Percentiles rank a stretch among this genome's conserved stretches.
Conservation (phyloP, 2,113 vertebrate species). For the Opisthocomus hoazin region DNA sequence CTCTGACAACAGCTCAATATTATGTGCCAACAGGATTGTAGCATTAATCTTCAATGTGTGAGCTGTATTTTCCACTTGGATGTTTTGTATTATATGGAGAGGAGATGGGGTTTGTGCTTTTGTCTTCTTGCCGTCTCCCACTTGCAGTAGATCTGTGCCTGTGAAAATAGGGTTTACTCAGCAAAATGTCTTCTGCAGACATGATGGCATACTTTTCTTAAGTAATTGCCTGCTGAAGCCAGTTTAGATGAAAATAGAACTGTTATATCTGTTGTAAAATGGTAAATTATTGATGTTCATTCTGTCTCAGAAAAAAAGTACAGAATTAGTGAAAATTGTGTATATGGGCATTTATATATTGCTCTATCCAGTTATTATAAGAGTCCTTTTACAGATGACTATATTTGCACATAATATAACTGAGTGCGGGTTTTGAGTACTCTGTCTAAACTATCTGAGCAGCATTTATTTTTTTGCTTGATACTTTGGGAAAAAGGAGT, state of each 20-base stretch:
- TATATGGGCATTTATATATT: background rate
- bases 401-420: background rate
- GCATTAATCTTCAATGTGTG: background rate
- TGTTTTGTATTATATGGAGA: background rate
- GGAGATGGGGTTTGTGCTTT: background rate
- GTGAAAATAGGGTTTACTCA: background rate
- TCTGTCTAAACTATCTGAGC: background rate
- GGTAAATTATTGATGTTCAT: background rate
- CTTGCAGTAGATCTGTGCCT: background rate
- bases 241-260: background rate
- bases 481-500: background rate
- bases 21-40: background rate
- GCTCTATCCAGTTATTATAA: background rate
- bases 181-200: background rate
- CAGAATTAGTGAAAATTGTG: background rate
- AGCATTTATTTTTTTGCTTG: background rate
- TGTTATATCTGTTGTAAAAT: background rate
- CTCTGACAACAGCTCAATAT: background rate
- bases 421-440: background rate
- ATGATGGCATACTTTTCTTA: background rate
- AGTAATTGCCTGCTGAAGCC: background rate
- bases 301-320: background rate
- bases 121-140: background rate
- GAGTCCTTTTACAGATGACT: background rate
- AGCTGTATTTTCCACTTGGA: background rate